These are phyloP conservation scores for Lycopodina hypogea DNA, from an alignment of 37 sponge, comb jelly and placozoan species.

Conservation along the genomic window DNA sequence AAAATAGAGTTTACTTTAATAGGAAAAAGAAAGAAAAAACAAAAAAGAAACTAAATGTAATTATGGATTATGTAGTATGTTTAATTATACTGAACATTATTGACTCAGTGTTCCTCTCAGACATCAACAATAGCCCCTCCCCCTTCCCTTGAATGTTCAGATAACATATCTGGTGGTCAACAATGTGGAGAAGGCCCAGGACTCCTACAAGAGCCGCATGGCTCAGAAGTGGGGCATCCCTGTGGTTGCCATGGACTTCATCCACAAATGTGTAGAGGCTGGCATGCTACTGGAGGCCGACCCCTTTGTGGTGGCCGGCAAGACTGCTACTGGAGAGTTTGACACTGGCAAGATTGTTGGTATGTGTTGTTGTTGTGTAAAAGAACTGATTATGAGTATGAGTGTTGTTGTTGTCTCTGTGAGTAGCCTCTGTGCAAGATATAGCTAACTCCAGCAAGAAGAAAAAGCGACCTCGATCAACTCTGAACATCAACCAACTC, in stretches of 20 bases:
- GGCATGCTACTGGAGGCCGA: conserved; percentile 78
- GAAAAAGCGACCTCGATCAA: conserved; percentile 50
- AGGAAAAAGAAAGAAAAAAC: no score
- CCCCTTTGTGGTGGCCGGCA: conserved; percentile 73
- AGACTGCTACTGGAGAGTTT: conserved; percentile 74
- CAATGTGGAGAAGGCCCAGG: conserved; percentile 75
- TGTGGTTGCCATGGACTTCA: conserved; percentile 69
- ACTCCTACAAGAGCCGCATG: conserved; percentile 91
- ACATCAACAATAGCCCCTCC: no score
- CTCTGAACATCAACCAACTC: conserved; percentile 64
- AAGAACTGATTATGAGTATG: neutral
- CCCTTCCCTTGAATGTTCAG: conserved; percentile 38
- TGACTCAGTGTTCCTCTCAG: no score
- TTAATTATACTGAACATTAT: no score
- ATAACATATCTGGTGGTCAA: conserved; percentile 77
- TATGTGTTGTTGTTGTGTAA: conserved; percentile 27
- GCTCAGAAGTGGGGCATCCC: conserved; percentile 89
- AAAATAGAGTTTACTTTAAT: no score
- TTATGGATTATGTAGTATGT: no score
- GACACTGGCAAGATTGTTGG: conserved; percentile 88
- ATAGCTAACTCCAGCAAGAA: conserved; percentile 45
- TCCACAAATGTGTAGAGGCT: conserved; percentile 62
- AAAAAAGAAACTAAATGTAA: no score
- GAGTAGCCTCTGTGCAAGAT: conserved; percentile 60
- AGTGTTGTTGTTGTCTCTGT: neutral